Evolutionary conservation across 2,888 invertebrate genomes (phyloP), one percentile per base, ranked within the genome.

Genomic region (Apotomis capreana): DNA sequence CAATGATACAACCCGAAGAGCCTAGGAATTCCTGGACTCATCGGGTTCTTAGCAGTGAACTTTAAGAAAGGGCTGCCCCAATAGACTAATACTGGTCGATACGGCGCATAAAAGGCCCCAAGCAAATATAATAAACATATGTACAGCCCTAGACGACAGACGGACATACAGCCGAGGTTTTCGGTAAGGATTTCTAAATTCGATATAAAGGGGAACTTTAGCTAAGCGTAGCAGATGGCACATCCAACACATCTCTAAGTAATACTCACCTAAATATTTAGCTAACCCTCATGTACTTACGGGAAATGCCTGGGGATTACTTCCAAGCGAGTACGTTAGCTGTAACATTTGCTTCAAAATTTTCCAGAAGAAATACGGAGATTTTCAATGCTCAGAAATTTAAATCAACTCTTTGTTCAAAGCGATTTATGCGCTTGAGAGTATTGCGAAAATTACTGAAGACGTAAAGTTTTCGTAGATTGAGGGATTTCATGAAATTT

Each of bases 291-390:
- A 49, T 49, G 3, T 10, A 49, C 49, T 6, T 49, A 10, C 12
- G 49, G 10, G 49, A 26, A 0, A 10, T 40, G 10, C 8, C 51
- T 40, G 15, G 5, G 15, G 5, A 54, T 54, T 64, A 63, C 10
- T 36, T 15, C 63, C 40, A 54, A 44, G 9, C 63, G 13, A 61
- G 12, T 63, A 63, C 46, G 37, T 63, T 51, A 15, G 37, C 37
- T 63, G 1, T 13, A 63, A 52, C 54, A 12, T 64, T 6, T 64
- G 64, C 54, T 54, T 54, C 15, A 12, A 54, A 13, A 54, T 54
- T 54, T 63, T 40, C 15, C 37, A 62, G 40, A n/a, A 13, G 15
- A 64, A 5, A 62, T 37, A 15, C 64, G 6, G 44, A 10, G 54
- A 49, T 49, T 8, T 49, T 49, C 49, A 49, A 49, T 49, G 49